These are phyloP conservation scores for Mormyrus iriodes DNA, from an alignment of 2,113 vertebrate genomes.

Conservation along the genomic window DNA sequence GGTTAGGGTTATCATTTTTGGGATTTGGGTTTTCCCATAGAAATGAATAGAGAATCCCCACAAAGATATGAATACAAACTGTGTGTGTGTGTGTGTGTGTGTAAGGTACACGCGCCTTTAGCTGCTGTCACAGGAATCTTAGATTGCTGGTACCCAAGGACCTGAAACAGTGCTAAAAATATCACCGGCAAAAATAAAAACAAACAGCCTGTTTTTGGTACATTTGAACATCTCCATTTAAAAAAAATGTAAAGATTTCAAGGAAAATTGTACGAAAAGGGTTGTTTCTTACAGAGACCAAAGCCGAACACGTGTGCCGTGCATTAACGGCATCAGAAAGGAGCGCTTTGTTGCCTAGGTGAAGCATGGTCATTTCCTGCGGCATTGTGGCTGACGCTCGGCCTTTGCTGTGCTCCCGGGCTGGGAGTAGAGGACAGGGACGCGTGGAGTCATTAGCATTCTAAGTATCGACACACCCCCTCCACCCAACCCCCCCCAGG, in stretches of 20 bases:
- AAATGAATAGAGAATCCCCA: too few species aligned
- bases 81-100: slow-evolving; percentile 6
- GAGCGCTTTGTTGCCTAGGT: neutral
- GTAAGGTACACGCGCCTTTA: neutral
- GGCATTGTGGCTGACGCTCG: too few species aligned
- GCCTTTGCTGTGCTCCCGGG: neutral
- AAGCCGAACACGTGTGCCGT: neutral
- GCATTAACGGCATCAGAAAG: neutral
- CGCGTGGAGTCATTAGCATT: neutral
- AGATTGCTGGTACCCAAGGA: neutral
- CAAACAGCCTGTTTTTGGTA: neutral
- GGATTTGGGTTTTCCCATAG: too few species aligned
- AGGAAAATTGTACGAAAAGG: neutral
- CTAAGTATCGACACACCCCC: neutral
- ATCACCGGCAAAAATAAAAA: neutral
- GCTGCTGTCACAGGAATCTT: neutral
- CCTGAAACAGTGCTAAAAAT: neutral
- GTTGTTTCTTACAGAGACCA: neutral
- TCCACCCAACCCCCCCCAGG: neutral
- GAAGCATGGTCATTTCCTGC: neutral
- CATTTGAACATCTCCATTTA: neutral
- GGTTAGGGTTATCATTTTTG: too few species aligned
- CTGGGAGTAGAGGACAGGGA: neutral
- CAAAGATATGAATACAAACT: too few species aligned
- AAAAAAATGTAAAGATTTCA: neutral